Percentiles rank a stretch among this genome's conserved stretches.
Evolutionary conservation across 2,797 vertebrate species (phyloP).

Genomic region (Botia almorhae): DNA sequence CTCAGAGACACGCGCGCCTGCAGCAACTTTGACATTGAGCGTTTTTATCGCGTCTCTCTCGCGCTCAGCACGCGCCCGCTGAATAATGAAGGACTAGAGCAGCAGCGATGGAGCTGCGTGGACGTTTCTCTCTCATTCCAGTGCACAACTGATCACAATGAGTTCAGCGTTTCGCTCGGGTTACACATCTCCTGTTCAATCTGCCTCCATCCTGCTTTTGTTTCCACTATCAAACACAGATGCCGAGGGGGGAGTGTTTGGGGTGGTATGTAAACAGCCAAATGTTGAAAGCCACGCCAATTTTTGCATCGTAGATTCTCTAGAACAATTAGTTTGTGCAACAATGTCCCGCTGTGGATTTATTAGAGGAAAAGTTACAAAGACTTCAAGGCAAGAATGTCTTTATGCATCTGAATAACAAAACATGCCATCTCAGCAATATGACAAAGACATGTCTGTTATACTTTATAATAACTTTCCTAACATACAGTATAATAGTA

Average conservation of each 20-base stretch:
- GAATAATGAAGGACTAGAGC: constrained; percentile 82
- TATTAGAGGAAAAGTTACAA: constrained; percentile 55
- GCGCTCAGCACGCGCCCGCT: constrained; percentile 67
- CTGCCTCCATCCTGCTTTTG: constrained; percentile 64
- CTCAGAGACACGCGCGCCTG: constrained; percentile 39
- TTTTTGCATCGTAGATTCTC: constrained; percentile 60
- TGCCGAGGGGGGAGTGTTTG: background rate
- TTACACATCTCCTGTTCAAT: constrained; percentile 75
- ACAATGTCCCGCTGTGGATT: constrained; percentile 25
- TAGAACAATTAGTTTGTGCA: constrained; percentile 52
- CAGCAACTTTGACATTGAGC: constrained; percentile 73
- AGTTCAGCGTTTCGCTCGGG: constrained; percentile 70
- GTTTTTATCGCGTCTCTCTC: constrained; percentile 53
- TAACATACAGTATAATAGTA: background rate
- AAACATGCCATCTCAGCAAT: constrained; percentile 27
- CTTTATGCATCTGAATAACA: constrained; percentile 33
- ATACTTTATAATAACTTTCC: background rate
- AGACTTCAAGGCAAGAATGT: constrained; percentile 56
- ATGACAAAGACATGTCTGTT: constrained; percentile 1
- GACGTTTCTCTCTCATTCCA: constrained; percentile 80
- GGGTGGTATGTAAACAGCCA: constrained; percentile 31
- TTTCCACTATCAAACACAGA: constrained; percentile 48
- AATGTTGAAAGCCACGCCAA: constrained; percentile 63
- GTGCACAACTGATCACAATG: constrained; percentile 70
- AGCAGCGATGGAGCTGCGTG: constrained; percentile 66